Base-by-base conservation (phyloP, 1,140 invertebrate genomes). In the Theocolax elegans region DNA sequence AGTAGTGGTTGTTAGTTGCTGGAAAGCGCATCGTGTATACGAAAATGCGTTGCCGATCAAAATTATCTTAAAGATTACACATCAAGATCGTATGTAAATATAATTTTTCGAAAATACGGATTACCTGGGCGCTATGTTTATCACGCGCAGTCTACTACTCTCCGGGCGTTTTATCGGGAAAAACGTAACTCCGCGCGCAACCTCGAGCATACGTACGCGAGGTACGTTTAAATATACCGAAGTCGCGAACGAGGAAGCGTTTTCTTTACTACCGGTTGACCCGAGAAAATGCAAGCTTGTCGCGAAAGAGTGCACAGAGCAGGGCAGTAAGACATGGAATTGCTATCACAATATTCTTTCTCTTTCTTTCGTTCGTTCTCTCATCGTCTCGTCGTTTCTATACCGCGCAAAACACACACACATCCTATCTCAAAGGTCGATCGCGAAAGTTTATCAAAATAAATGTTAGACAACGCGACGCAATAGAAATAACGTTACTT, bases 91-190 rank as follows among this genome's bases (percentile, higher is more conserved):
- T 56, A 46, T 70, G 60, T 63, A 70, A 64, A 72, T 72, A 68
- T n/a, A n/a, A n/a, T 46, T 66, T 73, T 76, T 65, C 72, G 66
- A 75, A 75, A 74, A 35, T 6, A 35, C 4, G 10, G 72, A 72
- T 77, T 75, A 73, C 58, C 53, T 67, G 68, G 73, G 71, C 70
- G 73, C 64, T 59, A 72, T 64, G 58, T 65, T 75, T 70, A 69
- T 70, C 73, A 73, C 77, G 75, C 74, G 74, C 76, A 82, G 78
- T 82, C 79, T 81, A 78, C 77, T 78, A 79, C 73, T 77, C 79
- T 79, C 78, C 75, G 76, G 76, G 74, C 68, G 73, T 77, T 76
- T 75, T 73, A 69, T 77, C 76, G 76, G 74, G 74, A 76, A 58
- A 65, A 71, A 46, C 75, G 72, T 65, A 42, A 62, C 59, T 58